These are phyloP conservation scores for Sturmia bella DNA, from an alignment of 2,888 invertebrate genomes.

Conservation along the genomic window DNA sequence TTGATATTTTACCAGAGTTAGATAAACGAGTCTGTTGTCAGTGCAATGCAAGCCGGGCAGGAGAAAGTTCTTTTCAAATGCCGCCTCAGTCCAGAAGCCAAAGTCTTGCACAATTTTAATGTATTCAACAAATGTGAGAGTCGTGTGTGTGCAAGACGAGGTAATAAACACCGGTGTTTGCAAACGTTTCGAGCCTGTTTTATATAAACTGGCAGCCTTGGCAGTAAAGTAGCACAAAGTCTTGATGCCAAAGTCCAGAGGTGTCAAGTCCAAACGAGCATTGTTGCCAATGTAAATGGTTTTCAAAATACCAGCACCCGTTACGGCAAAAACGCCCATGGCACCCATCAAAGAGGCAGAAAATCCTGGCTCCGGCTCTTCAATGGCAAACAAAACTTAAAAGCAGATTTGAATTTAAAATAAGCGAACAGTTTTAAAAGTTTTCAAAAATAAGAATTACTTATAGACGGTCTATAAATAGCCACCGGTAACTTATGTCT, in stretches of 20 bases:
- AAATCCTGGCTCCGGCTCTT: constrained; percentile 76
- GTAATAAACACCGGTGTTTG: constrained; percentile 71
- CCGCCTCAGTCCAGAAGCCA: constrained; percentile 69
- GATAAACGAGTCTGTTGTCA: constrained; percentile 70
- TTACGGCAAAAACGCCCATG: constrained; percentile 75
- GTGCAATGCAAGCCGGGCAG: constrained; percentile 74
- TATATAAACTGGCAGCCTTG: constrained; percentile 38
- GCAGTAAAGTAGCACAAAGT: constrained; percentile 24
- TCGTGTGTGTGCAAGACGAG: constrained; percentile 71
- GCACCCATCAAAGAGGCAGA: constrained; percentile 75
- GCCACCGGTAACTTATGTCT: constrained; percentile 86
- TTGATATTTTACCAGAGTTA: constrained; percentile 59
- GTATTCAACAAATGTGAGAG: constrained; percentile 71
- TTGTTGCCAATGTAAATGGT: constrained; percentile 70
- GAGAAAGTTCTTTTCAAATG: constrained; percentile 73
- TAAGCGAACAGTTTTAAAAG: constrained; percentile 85
- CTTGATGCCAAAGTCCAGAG: constrained; percentile 74
- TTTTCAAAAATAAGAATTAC: constrained; percentile 78
- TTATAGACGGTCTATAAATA: constrained; percentile 94
- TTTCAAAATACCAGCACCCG: constrained; percentile 75
- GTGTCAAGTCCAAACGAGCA: constrained; percentile 73
- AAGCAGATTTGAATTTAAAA: neutral
- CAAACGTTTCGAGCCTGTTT: constrained; percentile 18
- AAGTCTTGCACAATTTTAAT: constrained; percentile 69
- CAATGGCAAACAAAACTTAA: constrained; percentile 74